Percentiles rank a stretch among this genome's conserved stretches.
Evolutionary conservation across 2,113 vertebrate species (phyloP).

Genomic region (Oostethus manadensis): DNA sequence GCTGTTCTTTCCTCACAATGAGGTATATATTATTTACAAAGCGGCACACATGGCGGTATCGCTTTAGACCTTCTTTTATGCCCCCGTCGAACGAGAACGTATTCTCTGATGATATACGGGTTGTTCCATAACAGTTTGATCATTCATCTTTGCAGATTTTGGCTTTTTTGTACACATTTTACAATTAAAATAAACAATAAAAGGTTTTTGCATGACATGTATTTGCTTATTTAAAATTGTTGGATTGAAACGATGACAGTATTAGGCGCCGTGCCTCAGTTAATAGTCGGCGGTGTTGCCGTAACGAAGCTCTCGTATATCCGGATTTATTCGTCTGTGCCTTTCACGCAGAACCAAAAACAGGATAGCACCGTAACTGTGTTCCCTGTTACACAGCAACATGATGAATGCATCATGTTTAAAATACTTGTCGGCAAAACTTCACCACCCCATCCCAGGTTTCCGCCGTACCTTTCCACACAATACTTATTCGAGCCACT

Average conservation of each 20-base stretch:
- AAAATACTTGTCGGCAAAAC: too few species aligned
- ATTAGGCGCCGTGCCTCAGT: neutral
- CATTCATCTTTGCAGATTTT: constrained; percentile 17
- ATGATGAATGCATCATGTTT: too few species aligned
- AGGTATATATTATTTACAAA: constrained; percentile 69
- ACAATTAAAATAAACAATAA: constrained; percentile 48
- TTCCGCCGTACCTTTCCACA: too few species aligned
- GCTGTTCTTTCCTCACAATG: constrained; percentile 72
- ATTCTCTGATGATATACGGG: constrained; percentile 36
- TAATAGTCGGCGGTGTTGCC: too few species aligned
- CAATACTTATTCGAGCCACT: too few species aligned
- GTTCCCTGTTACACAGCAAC: too few species aligned
- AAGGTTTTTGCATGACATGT: constrained; percentile 32
- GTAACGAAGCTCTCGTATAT: too few species aligned
- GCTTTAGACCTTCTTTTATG: constrained; percentile 35
- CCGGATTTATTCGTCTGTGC: too few species aligned
- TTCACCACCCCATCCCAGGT: too few species aligned
- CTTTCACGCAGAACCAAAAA: too few species aligned
- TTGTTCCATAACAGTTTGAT: constrained; percentile 14
- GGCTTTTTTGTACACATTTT: constrained; percentile 53
- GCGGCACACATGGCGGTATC: constrained; percentile 48
- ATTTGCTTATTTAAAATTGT: neutral
- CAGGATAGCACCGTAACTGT: too few species aligned
- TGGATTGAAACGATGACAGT: neutral
- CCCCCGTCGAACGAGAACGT: constrained; percentile 56